Base-by-base conservation (phyloP, 2,888 invertebrate genomes). In the Heteropelma amictum region DNA sequence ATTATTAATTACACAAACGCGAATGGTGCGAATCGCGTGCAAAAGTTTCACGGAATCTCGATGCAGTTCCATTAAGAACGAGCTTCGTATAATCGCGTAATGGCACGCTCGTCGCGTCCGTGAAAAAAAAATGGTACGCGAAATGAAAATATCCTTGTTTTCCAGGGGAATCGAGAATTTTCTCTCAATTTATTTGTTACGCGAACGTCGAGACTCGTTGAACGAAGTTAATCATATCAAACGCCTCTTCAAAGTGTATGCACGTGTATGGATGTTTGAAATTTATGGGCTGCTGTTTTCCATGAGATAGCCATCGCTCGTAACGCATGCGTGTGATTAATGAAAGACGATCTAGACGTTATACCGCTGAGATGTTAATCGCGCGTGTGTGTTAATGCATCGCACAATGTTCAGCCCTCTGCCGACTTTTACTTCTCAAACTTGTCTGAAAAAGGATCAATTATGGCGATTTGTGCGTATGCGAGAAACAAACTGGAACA, bases 131-230 rank as follows among this genome's bases (percentile, higher is more conserved):
- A 38, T 53, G 35, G 23, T 40, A 38, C 10, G 5, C 38, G 30
- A 28, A 69, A 51, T 4, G 23, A 60, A 63, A 61, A 14, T 35
- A 8, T 8, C 0, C 19, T 26, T 47, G 5, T 56, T 64, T 69
- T 73, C 23, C 28, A 51, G 30, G 54, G 72, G 67, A 72, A 67
- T 51, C 28, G 0, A 10, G 10, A 12, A 54, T 56, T 72, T 61
- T 75, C 40, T 21, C 49, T 63, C 38, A n/a, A n/a, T n/a, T n/a
- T n/a, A 33, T 1, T 21, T 14, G 40, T 56, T 63, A 63, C 61
- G 26, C 47, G 28, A 47, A 28, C 14, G 30, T 7, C 30, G 26
- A 49, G 56, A 30, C 14, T 26, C 7, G 30, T 63, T 47, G 33
- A 63, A 51, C 33, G 6, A 45, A 26, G 64, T 38, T 47, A 49